Percentiles rank a stretch among this genome's conserved stretches.
Conservation (phyloP, 2,888 invertebrate species). For the Heteromurus nitidus region DNA sequence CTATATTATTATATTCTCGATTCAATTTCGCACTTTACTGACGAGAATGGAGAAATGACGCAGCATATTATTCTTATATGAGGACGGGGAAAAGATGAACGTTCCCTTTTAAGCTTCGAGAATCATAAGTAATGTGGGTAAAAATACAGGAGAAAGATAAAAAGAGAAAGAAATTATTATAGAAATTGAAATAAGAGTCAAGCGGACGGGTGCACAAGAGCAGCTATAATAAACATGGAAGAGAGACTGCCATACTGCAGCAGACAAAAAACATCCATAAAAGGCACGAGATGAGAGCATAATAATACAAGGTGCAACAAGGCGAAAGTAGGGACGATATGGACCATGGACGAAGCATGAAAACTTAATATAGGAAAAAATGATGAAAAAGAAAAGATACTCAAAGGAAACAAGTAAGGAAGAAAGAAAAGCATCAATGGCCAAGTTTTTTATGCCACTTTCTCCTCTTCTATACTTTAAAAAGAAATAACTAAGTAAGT, state of each 20-base stretch:
- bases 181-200: conserved; percentile 42
- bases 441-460: conserved; percentile 25
- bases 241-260: too few relatives aligned
- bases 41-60: background rate
- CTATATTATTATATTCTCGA: background rate
- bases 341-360: conserved; percentile 10
- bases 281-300: conserved; percentile 17
- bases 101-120: background rate
- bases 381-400: conserved; percentile 25
- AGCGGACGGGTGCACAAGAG: too few relatives aligned
- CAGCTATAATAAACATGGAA: conserved; percentile 13
- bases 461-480: conserved; percentile 8
- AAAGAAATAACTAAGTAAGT: conserved; percentile 6
- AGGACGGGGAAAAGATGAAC: background rate
- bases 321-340: background rate
- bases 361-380: conserved; percentile 30
- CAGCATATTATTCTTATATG: too few relatives aligned
- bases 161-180: conserved; percentile 37
- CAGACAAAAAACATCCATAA: conserved; percentile 31
- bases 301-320: conserved; percentile 8
- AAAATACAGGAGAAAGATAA: conserved; percentile 14
- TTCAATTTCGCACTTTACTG: too few relatives aligned
- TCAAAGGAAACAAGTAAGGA: conserved; percentile 18
- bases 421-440: conserved; percentile 29
- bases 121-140: background rate